Conservation (phyloP, 2,113 vertebrate genomes). For the Microcebus ravelobensis region DNA sequence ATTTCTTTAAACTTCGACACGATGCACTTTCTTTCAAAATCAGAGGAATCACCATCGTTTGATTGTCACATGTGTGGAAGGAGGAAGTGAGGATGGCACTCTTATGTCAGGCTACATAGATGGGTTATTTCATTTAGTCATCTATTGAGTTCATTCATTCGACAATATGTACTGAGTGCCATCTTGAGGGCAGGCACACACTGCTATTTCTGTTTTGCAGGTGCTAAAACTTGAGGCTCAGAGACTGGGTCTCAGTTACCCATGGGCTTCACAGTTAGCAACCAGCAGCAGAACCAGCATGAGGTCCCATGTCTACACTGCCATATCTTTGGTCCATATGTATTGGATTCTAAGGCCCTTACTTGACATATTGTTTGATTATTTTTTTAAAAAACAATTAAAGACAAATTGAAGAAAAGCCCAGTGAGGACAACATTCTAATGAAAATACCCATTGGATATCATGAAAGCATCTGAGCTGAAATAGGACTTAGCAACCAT, state of each 20-base stretch:
- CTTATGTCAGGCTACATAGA: not conserved
- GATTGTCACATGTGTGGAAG: not conserved
- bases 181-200: fast-evolving
- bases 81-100: not conserved
- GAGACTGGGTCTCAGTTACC: not conserved
- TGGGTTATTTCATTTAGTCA: not conserved
- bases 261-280: not conserved
- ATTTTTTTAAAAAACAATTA: conserved; percentile 4
- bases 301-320: not conserved
- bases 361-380: not conserved
- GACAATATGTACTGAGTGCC: not conserved
- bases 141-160: not conserved
- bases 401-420: not conserved
- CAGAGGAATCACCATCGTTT: not conserved
- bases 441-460: not conserved
- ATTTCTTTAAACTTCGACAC: not conserved
- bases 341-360: not conserved
- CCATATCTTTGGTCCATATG: not conserved
- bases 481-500: not conserved
- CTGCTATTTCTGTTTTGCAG: not conserved
- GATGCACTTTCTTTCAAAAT: not conserved
- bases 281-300: not conserved
- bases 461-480: not conserved
- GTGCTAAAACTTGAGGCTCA: not conserved
- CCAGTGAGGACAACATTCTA: not conserved